Evolutionary conservation across 2,888 invertebrate species (phyloP).

Genomic region (Octonoba sinensis): DNA sequence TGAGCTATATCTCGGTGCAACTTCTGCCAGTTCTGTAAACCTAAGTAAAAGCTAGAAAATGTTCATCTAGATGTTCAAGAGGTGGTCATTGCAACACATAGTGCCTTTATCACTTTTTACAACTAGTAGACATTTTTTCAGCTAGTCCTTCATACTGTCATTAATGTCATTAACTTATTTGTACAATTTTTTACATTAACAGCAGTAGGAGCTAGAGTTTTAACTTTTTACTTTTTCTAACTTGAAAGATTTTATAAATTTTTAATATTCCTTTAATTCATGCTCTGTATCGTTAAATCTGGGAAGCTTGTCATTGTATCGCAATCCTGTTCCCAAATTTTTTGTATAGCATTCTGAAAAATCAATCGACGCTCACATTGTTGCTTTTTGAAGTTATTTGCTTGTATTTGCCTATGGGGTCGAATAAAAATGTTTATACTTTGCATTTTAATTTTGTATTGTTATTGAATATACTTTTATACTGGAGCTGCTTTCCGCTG

Average conservation of each 20-base stretch:
- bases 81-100: neutral
- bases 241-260: neutral
- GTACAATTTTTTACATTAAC: slow-evolving; percentile 56
- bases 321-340: too few relatives aligned
- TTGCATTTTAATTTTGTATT: slow-evolving; percentile 45
- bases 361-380: slow-evolving; percentile 34
- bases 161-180: slow-evolving; percentile 49
- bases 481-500: neutral
- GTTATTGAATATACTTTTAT: neutral
- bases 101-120: neutral
- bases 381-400: slow-evolving; percentile 49
- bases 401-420: slow-evolving; percentile 54
- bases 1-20: neutral
- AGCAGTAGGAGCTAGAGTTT: slow-evolving; percentile 45
- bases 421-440: slow-evolving; percentile 56
- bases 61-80: slow-evolving; percentile 9
- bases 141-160: slow-evolving; percentile 29
- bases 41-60: slow-evolving; percentile 28
- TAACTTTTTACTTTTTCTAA: slow-evolving; percentile 51
- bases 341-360: slow-evolving; percentile 51
- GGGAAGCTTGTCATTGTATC: too few relatives aligned
- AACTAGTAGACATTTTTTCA: slow-evolving; percentile 32
- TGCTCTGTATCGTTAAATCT: too few relatives aligned
- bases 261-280: too few relatives aligned
- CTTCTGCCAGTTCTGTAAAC: slow-evolving; percentile 1